These are phyloP conservation scores for Odontomyia ornata DNA, from an alignment of 2,888 invertebrate species.

Conservation along the genomic window DNA sequence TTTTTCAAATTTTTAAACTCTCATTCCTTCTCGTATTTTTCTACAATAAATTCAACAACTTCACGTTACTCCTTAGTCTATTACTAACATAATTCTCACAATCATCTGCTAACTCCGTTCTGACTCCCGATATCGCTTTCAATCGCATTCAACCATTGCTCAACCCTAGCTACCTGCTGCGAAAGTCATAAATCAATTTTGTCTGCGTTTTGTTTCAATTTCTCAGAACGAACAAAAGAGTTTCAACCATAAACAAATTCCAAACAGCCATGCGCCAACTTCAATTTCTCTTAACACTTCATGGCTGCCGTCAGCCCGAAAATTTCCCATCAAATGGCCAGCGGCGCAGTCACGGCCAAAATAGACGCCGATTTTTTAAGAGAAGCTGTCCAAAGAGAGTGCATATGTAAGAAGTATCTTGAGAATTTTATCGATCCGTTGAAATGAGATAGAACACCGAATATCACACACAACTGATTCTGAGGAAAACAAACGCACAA, in stretches of 20 bases:
- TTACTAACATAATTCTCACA: background rate
- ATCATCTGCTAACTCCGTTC: too few relatives aligned
- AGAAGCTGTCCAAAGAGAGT: background rate
- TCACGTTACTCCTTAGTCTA: background rate
- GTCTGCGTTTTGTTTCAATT: slow-evolving; percentile 6
- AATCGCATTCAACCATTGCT: background rate
- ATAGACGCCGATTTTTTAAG: background rate
- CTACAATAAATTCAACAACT: background rate
- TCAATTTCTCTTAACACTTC: background rate
- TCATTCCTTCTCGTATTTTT: background rate
- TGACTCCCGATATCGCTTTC: too few relatives aligned
- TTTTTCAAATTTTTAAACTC: background rate
- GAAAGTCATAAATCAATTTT: slow-evolving; percentile 30
- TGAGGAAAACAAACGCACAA: background rate
- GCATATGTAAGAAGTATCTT: background rate
- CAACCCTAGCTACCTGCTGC: slow-evolving; percentile 4
- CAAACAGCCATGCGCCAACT: background rate
- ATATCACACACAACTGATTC: background rate
- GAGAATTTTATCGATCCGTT: slow-evolving; percentile 10
- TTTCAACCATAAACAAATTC: background rate
- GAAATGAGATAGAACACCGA: background rate
- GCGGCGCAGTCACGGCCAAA: background rate
- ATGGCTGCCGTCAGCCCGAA: background rate
- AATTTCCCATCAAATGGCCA: background rate
- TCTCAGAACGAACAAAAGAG: slow-evolving; percentile 9